Evolutionary conservation across 2,888 invertebrate species (phyloP), one percentile per base, ranked within the genome.

Genomic region (Lomographa bimaculata): DNA sequence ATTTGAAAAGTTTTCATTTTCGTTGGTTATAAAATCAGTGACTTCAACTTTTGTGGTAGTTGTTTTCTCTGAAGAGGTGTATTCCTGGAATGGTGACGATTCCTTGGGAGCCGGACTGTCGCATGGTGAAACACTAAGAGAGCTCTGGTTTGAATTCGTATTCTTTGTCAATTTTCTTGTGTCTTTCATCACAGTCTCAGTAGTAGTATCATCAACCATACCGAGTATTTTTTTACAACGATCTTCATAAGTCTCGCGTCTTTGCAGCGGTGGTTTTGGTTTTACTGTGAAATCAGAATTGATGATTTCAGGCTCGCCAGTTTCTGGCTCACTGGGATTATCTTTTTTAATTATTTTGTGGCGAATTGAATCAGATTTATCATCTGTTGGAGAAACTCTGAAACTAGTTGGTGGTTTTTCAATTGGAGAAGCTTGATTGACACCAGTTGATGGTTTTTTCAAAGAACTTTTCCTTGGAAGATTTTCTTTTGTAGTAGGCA

Each of bases 231-330:
- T 91, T 18, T 92, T 89, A 52, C 94, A 94, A 16, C 94, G 85
- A 68, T 94, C 94, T 70, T 94, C 94, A 49, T 94, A 94, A 1
- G 94, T 94, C 72, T 94, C 94, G 18, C 93, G 91, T 55, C 93
- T 86, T 49, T 90, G 91, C 17, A 91, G 70, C 1, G 92, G 91
- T 19, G 92, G 91, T 52, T 91, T 92, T 10, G 79, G 64, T 53
- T 90, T 91, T 0, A 81, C 67, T 3, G 70, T 66, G 14, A 59
- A 47, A 24, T 59, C 60, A 10, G 24, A 19, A 5, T 30, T 29
- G 20, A 5, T 7, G n/a, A 41, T 30, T 34, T 46, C 50, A 7
- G 62, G 42, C 55, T 74, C 61, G 12, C 70, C 32, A n/a, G 43
- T 34, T 42, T 51, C 52, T 7, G 63, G 43, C 55, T 74, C 60